Evolutionary conservation across 2,888 invertebrate species (phyloP).

Genomic region (Taenaris catops): DNA sequence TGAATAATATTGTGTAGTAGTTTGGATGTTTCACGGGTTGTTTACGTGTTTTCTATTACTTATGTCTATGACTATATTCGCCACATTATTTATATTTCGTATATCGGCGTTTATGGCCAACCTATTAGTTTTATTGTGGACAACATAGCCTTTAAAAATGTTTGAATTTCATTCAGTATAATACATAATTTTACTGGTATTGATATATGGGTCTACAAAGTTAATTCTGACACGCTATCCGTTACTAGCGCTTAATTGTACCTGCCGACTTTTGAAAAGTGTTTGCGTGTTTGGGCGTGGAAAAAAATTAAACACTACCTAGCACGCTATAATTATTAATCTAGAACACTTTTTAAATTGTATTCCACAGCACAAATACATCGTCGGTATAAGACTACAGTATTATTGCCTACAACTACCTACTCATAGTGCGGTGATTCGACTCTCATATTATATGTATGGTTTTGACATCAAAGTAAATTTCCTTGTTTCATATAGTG

Average conservation of each 20-base stretch:
- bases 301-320: slow-evolving; percentile 2
- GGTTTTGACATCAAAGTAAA: too few relatives aligned
- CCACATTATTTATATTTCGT: too few relatives aligned
- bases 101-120: too few relatives aligned
- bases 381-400: too few relatives aligned
- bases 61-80: slow-evolving; percentile 1
- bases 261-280: slow-evolving; percentile 2
- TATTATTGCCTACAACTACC: too few relatives aligned
- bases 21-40: slow-evolving; percentile 13
- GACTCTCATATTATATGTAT: too few relatives aligned
- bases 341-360: too few relatives aligned
- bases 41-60: neutral
- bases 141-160: neutral
- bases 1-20: slow-evolving; percentile 1
- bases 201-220: slow-evolving; percentile 10
- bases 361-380: too few relatives aligned
- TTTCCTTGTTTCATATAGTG: too few relatives aligned
- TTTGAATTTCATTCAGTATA: slow-evolving; percentile 6
- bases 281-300: slow-evolving; percentile 7
- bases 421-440: too few relatives aligned
- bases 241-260: slow-evolving; percentile 6
- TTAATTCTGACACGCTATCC: slow-evolving; percentile 12
- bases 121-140: too few relatives aligned
- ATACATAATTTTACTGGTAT: too few relatives aligned
- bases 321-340: slow-evolving; percentile 5